Evolutionary conservation across 1,140 invertebrate species (phyloP), one percentile per base, ranked within the genome.

Genomic region (Goniozus legneri): DNA sequence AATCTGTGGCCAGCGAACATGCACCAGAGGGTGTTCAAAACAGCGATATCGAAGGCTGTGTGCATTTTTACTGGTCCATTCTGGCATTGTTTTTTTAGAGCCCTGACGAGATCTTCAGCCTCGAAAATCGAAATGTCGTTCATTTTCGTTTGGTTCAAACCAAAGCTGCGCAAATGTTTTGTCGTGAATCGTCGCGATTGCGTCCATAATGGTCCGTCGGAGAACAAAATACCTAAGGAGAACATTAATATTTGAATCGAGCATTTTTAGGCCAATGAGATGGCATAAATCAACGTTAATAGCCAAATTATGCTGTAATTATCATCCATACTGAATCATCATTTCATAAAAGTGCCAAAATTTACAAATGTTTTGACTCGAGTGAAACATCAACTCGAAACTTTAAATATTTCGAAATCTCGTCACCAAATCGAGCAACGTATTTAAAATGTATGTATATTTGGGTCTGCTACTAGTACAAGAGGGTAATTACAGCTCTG

Each of bases 1-100:
- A 84, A 85, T 58, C 80, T 77, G 57, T 76, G 76, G 2, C 86
- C 85, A 27, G 85, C 84, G 1, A 87, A 75, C 56, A 89, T 77
- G 22, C 74, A 76, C 84, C 88, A 91, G 1, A 91, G 67, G 3
- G 85, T 80, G 67, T 90, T 91, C 1, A 88, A 58, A 3, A 86
- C 78, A 0, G 80, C 72, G 1, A 85, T 69, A 44, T 83, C 80
- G 44, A 87, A 82, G 27, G 76, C 72, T 3, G 61, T 56, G 39
- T 82, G 77, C 39, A 82, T 78, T 1, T 54, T 39, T 2, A 84
- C 53, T 0, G 73, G 62, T 4, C 50, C 60, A n/a, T 51, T n/a
- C 14, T 53, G 36, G 21, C 54, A 54, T 44, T 60, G 24, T 50
- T 52, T 10, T 24, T 52, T 40, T 32, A 80, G 52, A 34, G 71